Evolutionary conservation across 53 echinoderm and acorn worm species (phyloP).

Genomic region (Mesocentrotus franciscanus): DNA sequence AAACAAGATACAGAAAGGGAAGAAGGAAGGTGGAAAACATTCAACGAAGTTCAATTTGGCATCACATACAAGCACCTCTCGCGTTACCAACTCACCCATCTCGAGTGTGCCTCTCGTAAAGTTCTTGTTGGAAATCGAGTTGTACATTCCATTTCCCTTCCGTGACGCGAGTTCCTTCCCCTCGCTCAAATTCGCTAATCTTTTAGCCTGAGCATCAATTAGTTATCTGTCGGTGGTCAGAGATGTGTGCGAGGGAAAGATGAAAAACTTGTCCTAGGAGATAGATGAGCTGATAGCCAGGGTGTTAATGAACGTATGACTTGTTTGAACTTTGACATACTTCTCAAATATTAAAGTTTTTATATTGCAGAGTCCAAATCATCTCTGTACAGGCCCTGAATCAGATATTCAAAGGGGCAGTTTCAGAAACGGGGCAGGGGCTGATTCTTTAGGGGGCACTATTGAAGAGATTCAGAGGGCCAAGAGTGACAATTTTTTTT

Average conservation of each 20-base stretch:
- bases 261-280: background rate
- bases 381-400: background rate
- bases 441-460: too few relatives aligned
- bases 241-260: constrained; percentile 5
- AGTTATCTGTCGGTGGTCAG: constrained; percentile 42
- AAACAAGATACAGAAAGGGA: constrained; percentile 55
- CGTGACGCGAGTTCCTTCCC: constrained; percentile 57
- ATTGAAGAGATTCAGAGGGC: too few relatives aligned
- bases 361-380: background rate
- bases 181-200: constrained; percentile 45
- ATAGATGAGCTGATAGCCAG: background rate
- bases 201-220: constrained; percentile 31
- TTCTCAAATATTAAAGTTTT: background rate
- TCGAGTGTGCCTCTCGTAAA: constrained; percentile 21
- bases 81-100: constrained; percentile 44
- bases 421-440: background rate
- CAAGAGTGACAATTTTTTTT: too few relatives aligned
- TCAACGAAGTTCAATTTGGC: constrained; percentile 57
- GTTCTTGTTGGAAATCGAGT: constrained; percentile 53
- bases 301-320: constrained; percentile 27
- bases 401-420: background rate
- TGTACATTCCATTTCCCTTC: constrained; percentile 58
- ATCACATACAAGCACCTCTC: constrained; percentile 61
- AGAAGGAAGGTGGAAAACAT: constrained; percentile 57
- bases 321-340: constrained; percentile 42